A percentile compares a stretch with the other conserved stretches of the same genome.
Evolutionary conservation across 1,140 invertebrate species (phyloP).

Genomic region (Psilanteris sp.): DNA sequence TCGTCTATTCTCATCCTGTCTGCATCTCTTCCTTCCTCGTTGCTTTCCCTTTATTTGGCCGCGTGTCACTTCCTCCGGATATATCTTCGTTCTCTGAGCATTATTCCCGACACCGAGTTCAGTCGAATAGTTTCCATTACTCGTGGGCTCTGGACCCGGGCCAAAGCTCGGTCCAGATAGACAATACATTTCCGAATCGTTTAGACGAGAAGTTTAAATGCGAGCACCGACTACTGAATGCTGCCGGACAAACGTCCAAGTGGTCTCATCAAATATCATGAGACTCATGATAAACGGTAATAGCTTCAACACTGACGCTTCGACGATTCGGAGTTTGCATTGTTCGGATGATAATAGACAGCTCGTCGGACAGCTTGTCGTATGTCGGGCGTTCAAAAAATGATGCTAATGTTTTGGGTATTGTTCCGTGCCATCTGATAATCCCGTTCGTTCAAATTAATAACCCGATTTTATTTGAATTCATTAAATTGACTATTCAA

Average conservation of each 20-base stretch:
- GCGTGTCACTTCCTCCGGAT: too few relatives aligned
- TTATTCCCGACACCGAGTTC: slow-evolving; percentile 42
- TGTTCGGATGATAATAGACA: slow-evolving; percentile 27
- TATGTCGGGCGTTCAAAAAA: neutral
- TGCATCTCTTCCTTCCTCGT: too few relatives aligned
- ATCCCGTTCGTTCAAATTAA: too few relatives aligned
- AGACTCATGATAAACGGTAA: slow-evolving; percentile 37
- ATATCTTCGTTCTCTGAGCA: neutral
- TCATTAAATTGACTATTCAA: too few relatives aligned
- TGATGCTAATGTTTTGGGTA: too few relatives aligned
- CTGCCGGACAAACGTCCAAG: slow-evolving; percentile 46
- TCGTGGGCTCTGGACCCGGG: slow-evolving; percentile 62
- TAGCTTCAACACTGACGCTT: slow-evolving; percentile 29
- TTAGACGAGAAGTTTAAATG: slow-evolving; percentile 61
- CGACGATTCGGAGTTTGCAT: slow-evolving; percentile 10
- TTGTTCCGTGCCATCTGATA: too few relatives aligned
- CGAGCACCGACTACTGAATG: slow-evolving; percentile 15
- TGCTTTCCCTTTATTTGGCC: too few relatives aligned
- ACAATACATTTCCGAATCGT: slow-evolving; percentile 63
- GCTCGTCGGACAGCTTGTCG: too few relatives aligned
- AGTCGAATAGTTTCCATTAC: slow-evolving; percentile 67
- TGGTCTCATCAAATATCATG: slow-evolving; percentile 40
- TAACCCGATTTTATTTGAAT: too few relatives aligned
- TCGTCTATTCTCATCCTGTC: too few relatives aligned
- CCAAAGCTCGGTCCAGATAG: slow-evolving; percentile 59